Base-by-base conservation (phyloP, 2,888 invertebrate species). In the Teleogryllus oceanicus region DNA sequence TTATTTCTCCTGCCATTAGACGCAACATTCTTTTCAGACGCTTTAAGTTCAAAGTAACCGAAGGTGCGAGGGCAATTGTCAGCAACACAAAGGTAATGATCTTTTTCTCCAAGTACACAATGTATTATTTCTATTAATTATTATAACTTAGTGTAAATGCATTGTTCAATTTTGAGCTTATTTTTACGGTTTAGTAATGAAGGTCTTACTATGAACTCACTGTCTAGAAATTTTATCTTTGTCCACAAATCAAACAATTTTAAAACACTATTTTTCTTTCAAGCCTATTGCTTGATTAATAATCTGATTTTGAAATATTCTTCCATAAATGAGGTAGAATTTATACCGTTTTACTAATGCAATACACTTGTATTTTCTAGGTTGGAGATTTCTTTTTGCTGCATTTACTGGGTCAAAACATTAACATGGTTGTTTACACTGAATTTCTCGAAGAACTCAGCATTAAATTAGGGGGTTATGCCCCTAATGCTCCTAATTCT, bases 331-430 rank as follows among this genome's bases (percentile, higher is more conserved):
- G 8, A 18, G 62, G 13, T 1, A 4, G 11, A n/a, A n/a, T 62
- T 62, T 62, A 62, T 5, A 62, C n/a, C 13, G 1, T 1, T 62
- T 62, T 1, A 62, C 62, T 62, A n/a, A 62, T 18, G 8, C 16
- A 62, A 62, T 62, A n/a, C 10, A 18, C 3, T 2, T n/a, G 11
- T n/a, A 16, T 62, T 62, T 62, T 88, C 21, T 86, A 95, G 94
- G 93, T 96, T 84, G 96, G 96, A 50, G 96, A 96, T 86, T 96
- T 96, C 88, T 89, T 96, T 82, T 88, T 96, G 81, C 88, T 96
- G 81, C 94, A 95, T 85, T 88, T 96, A 80, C 89, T 96, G 79
- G 94, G 95, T 51, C 95, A 96, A 87, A 96, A 96, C 86, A 92
- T 96, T 89, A 95, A 94, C 84, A 89, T 94, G 85, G 90, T 93